A percentile compares a stretch with the other conserved stretches of the same genome.
Conservation (phyloP, 1,140 invertebrate genomes). For the Euwallacea similis region DNA sequence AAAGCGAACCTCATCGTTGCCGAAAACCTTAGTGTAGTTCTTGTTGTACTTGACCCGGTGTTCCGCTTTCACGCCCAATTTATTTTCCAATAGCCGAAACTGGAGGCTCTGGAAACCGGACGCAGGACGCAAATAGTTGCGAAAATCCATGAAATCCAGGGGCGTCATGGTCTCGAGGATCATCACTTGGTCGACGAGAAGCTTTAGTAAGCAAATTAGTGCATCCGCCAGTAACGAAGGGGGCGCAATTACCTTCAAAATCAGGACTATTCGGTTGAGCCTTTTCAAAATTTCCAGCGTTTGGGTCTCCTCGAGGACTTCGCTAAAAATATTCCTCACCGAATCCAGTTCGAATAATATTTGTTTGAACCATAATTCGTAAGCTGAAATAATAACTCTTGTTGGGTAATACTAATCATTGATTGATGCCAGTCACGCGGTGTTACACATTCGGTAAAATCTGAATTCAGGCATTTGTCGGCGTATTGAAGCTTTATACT, state of each 20-base stretch:
- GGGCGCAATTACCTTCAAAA: slow-evolving; percentile 78
- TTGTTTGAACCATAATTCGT: slow-evolving; percentile 99
- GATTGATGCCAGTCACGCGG: too few species aligned
- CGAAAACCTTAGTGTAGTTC: slow-evolving; percentile 86
- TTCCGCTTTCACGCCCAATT: slow-evolving; percentile 88
- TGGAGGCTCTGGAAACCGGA: slow-evolving; percentile 98
- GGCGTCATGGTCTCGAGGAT: slow-evolving; percentile 99
- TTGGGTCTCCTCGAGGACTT: slow-evolving; percentile 85
- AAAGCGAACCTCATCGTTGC: slow-evolving; percentile 61
- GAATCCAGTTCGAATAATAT: slow-evolving; percentile 97
- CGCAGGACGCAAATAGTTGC: slow-evolving; percentile 87
- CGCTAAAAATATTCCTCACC: slow-evolving; percentile 79
- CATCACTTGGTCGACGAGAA: slow-evolving; percentile 94
- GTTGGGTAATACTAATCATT: not conserved
- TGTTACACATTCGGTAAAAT: too few species aligned
- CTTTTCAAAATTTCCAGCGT: slow-evolving; percentile 92
- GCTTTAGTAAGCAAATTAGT: slow-evolving; percentile 56
- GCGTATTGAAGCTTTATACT: too few species aligned
- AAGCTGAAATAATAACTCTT: slow-evolving; percentile 71
- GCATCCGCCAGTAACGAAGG: not conserved
- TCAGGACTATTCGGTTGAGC: slow-evolving; percentile 88
- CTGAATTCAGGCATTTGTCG: too few species aligned
- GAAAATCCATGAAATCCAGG: slow-evolving; percentile 95
- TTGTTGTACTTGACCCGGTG: slow-evolving; percentile 92
- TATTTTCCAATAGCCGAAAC: slow-evolving; percentile 95